Evolutionary conservation across 2,113 vertebrate genomes (phyloP).

Genomic region (Sinocyclocheilus grahami): DNA sequence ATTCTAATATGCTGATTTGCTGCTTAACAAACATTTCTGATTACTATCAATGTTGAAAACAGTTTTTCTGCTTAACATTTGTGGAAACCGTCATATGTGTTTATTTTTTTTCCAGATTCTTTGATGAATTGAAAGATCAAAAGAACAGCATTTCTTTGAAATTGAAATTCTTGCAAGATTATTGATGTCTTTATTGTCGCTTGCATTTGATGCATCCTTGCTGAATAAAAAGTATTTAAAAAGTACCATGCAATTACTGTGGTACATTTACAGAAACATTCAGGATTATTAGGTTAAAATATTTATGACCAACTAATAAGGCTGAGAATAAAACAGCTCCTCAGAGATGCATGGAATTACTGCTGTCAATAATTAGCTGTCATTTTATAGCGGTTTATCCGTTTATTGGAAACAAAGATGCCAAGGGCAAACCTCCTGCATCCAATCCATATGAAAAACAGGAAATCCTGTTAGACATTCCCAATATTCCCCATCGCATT

Average conservation of each 20-base stretch:
- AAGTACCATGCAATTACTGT: background rate
- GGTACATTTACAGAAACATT: background rate
- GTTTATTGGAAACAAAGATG: background rate
- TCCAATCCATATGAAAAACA: background rate
- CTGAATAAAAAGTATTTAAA: background rate
- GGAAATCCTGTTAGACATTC: background rate
- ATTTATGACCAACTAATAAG: background rate
- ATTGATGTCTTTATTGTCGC: too few relatives aligned
- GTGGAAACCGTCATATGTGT: background rate
- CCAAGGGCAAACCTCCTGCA: background rate
- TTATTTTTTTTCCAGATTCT: background rate
- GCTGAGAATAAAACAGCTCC: background rate
- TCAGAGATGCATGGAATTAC: background rate
- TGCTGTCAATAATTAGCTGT: background rate
- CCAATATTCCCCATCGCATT: slow-evolving; percentile 39
- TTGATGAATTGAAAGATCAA: background rate
- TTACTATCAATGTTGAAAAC: background rate
- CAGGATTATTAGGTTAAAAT: background rate
- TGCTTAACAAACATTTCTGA: too few relatives aligned
- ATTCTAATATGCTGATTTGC: too few relatives aligned
- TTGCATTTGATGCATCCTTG: background rate
- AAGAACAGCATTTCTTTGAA: background rate
- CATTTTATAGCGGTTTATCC: background rate
- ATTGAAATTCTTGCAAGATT: too few relatives aligned
- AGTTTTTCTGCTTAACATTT: too few relatives aligned